Evolutionary conservation across 1,140 invertebrate genomes (phyloP).

Genomic region (Apis florea): DNA sequence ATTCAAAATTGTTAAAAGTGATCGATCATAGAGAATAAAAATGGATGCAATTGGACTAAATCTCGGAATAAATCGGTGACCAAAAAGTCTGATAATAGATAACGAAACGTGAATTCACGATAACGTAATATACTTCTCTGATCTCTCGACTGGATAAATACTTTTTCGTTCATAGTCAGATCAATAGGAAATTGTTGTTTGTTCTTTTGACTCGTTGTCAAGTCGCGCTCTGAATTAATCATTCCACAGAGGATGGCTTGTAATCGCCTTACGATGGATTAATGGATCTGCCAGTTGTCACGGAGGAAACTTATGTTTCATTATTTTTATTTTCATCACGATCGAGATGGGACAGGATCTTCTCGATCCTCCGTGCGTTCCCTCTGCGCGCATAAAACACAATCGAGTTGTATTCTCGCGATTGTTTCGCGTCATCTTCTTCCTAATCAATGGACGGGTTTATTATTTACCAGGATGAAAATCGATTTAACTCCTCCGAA

Average conservation of each 20-base stretch:
- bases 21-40: not conserved
- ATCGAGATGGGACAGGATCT: not conserved
- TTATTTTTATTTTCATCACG: constrained; percentile 31
- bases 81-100: no score
- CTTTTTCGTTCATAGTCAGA: not conserved
- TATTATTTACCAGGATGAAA: constrained; percentile 61
- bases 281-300: constrained; percentile 51
- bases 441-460: constrained; percentile 48
- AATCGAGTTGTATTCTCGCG: constrained; percentile 16
- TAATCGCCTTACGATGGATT: constrained; percentile 73
- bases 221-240: constrained; percentile 51
- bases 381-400: constrained; percentile 1
- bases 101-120: no score
- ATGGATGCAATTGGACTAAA: not conserved
- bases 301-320: constrained; percentile 29
- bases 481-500: constrained; percentile 41
- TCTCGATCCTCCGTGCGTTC: not conserved
- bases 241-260: constrained; percentile 29
- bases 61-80: not conserved
- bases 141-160: not conserved
- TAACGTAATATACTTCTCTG: no score
- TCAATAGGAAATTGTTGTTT: constrained; percentile 24
- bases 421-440: constrained; percentile 20
- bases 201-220: constrained; percentile 24
- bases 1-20: not conserved